These are phyloP conservation scores for Hydrocynus forskahlii DNA, from an alignment of 2,797 vertebrate genomes.

Conservation along the genomic window DNA sequence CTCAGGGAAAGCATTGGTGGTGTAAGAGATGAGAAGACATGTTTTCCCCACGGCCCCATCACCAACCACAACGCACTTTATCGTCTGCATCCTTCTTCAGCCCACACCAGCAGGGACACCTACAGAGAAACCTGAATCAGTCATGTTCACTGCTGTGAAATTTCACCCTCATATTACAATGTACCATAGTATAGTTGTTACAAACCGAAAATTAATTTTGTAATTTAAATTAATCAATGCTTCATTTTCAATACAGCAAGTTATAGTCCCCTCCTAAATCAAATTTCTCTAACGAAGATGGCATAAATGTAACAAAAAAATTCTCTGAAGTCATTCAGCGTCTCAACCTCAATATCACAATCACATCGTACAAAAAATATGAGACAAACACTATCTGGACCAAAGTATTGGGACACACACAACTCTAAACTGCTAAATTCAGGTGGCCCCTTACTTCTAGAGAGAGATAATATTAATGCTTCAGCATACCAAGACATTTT, in stretches of 20 bases:
- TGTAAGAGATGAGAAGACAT: conserved; percentile 94
- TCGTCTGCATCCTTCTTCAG: conserved; percentile 92
- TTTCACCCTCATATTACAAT: too few species aligned
- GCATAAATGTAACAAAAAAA: too few species aligned
- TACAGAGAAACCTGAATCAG: conserved; percentile 40
- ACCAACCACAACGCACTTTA: conserved; percentile 95
- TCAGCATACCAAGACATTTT: too few species aligned
- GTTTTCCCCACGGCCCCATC: conserved; percentile 95
- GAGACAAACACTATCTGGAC: too few species aligned
- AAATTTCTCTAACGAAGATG: too few species aligned
- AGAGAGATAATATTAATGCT: too few species aligned
- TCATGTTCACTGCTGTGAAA: background rate
- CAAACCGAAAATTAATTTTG: background rate
- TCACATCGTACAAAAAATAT: background rate
- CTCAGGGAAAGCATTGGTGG: conserved; percentile 92
- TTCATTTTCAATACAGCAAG: background rate
- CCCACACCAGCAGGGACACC: conserved; percentile 80
- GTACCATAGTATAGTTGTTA: background rate
- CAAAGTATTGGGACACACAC: too few species aligned
- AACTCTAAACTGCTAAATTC: too few species aligned
- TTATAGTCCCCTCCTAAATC: too few species aligned
- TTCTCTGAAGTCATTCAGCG: background rate
- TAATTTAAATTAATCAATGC: background rate
- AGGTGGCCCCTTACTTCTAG: too few species aligned
- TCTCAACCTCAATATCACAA: background rate